These are phyloP conservation scores for Casuarius casuarius DNA, from an alignment of 2,113 vertebrate genomes.

Conservation along the genomic window DNA sequence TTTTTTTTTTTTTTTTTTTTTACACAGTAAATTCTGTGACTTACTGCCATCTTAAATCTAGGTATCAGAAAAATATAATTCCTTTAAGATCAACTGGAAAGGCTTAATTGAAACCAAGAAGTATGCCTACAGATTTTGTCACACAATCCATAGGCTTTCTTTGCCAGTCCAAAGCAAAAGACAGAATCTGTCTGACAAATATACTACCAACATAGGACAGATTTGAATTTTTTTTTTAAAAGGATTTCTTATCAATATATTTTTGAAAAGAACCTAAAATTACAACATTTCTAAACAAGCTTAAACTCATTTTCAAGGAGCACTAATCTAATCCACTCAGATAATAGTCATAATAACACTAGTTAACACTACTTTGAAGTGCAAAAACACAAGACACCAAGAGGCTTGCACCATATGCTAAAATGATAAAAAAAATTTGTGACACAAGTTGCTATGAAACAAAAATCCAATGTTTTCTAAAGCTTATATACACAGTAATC, in stretches of 20 bases:
- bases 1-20: not conserved
- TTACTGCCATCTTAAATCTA: not conserved
- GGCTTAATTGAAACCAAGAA: not conserved
- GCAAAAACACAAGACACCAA: not conserved
- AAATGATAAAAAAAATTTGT: not conserved
- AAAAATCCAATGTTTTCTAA: not conserved
- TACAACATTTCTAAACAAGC: not conserved
- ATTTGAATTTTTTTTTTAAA: not conserved
- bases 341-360: not conserved
- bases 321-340: not conserved
- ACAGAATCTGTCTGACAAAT: not conserved
- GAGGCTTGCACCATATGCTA: not conserved
- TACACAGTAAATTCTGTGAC: not conserved
- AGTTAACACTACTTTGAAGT: not conserved
- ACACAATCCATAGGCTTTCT: not conserved
- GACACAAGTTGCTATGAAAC: not conserved
- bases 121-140: not conserved
- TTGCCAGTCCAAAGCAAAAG: slow-evolving; percentile 5
- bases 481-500: not conserved
- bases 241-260: too few relatives aligned
- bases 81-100: not conserved
- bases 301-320: not conserved
- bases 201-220: not conserved
- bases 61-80: not conserved
- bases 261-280: not conserved